Conservation (phyloP, 2,113 vertebrate genomes). For the Oncorhynchus keta region DNA sequence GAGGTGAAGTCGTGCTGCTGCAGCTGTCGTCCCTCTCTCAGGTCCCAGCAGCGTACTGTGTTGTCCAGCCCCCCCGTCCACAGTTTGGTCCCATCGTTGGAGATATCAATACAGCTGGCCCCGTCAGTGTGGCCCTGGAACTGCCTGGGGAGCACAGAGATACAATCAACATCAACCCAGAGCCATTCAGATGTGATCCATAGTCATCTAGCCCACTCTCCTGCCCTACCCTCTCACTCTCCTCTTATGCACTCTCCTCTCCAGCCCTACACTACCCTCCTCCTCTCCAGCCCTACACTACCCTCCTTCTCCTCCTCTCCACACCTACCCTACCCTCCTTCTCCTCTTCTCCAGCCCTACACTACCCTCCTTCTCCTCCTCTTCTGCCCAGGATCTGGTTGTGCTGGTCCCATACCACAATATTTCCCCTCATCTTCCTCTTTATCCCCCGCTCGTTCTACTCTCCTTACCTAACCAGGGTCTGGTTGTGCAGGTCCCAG, state of each 20-base stretch:
- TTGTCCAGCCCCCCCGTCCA: constrained; percentile 81
- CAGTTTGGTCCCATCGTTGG: constrained; percentile 79
- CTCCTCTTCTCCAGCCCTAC: too few species aligned
- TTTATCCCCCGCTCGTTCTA: too few species aligned
- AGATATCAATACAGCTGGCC: constrained; percentile 80
- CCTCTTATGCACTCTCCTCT: too few species aligned
- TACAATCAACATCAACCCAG: constrained; percentile 44
- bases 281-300: too few species aligned
- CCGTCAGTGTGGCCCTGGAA: constrained; percentile 81
- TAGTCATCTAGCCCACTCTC: too few species aligned
- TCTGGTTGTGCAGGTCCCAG: constrained; percentile 86
- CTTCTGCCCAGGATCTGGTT: constrained; percentile 77
- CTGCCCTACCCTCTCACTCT: too few species aligned
- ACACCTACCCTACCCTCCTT: too few species aligned
- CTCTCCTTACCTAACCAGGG: constrained; percentile 71
- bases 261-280: too few species aligned
- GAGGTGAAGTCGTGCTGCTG: constrained; percentile 80
- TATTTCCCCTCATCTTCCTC: neutral
- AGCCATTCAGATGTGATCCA: constrained; percentile 43
- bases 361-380: too few species aligned
- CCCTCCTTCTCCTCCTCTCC: too few species aligned
- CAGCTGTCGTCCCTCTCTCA: constrained; percentile 75
- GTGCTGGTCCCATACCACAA: constrained; percentile 40
- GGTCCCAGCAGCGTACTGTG: constrained; percentile 79
- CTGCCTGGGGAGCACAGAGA: constrained; percentile 60